These are phyloP conservation scores for Chrysochloris asiatica DNA, from an alignment of 2,113 vertebrate genomes.

Conservation along the genomic window DNA sequence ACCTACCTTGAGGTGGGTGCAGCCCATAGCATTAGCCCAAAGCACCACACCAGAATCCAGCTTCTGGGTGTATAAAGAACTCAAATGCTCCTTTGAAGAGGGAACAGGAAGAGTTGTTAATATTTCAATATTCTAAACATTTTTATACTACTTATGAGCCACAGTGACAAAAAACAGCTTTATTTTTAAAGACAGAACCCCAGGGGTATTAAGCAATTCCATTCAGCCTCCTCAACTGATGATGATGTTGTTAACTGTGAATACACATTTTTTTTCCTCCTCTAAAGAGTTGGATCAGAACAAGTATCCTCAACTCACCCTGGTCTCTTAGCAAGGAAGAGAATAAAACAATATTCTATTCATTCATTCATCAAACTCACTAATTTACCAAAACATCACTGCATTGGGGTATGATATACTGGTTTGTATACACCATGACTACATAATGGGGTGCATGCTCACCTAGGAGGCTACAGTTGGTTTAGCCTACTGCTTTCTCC, in stretches of 20 bases:
- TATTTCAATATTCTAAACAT: constrained; percentile 21
- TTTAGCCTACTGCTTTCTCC: not conserved
- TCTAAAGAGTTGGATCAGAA: constrained; percentile 8
- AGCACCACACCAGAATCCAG: too few relatives aligned
- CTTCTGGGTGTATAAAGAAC: too few relatives aligned
- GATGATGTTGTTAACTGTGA: not conserved
- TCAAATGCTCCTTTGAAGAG: not conserved
- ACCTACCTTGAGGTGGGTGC: too few relatives aligned
- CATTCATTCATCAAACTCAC: not conserved
- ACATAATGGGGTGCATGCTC: not conserved
- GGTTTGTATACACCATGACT: not conserved
- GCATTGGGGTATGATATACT: not conserved
- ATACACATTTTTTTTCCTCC: not conserved
- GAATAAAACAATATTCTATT: not conserved
- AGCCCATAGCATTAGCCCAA: too few relatives aligned
- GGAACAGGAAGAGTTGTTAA: not conserved
- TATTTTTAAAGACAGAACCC: constrained; percentile 13
- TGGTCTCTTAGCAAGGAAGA: not conserved
- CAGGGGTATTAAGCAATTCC: not conserved
- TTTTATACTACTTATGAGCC: constrained; percentile 13
- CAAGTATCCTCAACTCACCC: not conserved
- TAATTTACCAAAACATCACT: not conserved
- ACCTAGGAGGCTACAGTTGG: not conserved
- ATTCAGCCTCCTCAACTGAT: constrained; percentile 5
- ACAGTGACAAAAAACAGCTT: constrained; percentile 38